A percentile compares a stretch with the other conserved stretches of the same genome.
phyloP scores from a whole-genome alignment of 2,797 vertebrate genomes.

The Gymnothorax reevesii region DNA sequence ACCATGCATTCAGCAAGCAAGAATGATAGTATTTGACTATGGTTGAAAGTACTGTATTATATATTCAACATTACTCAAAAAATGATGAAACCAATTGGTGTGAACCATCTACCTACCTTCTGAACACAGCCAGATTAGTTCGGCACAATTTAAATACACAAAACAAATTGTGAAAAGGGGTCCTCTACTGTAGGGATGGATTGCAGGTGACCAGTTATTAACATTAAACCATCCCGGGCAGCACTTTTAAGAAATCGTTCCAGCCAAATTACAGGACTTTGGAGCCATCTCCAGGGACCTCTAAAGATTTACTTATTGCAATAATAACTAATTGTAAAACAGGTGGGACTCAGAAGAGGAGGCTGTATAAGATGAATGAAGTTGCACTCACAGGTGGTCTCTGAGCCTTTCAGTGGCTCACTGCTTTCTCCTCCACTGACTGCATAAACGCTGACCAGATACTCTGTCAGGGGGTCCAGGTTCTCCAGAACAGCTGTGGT shows the following conservation, averaged over 20 bases:
- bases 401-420: conserved; percentile 84
- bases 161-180: not conserved
- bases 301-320: not conserved
- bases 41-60: too few species aligned
- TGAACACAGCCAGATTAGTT: not conserved
- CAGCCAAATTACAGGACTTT: not conserved
- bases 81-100: too few species aligned
- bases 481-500: conserved; percentile 83
- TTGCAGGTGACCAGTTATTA: too few species aligned
- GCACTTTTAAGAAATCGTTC: not conserved
- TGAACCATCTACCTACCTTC: not conserved
- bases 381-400: conserved; percentile 87
- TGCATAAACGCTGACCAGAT: conserved; percentile 87
- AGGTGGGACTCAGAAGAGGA: not conserved
- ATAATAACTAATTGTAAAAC: not conserved
- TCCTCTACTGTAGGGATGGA: too few species aligned
- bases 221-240: not conserved
- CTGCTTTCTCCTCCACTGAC: conserved; percentile 91
- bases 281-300: not conserved
- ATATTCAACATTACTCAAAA: too few species aligned
- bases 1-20: too few species aligned
- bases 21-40: too few species aligned
- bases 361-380: not conserved
- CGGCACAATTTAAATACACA: not conserved
- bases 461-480: conserved; percentile 86